Percentiles rank a stretch among this genome's conserved stretches.
These are phyloP conservation scores for Kuschelorhynchus macadamiae DNA, from an alignment of 2,888 invertebrate genomes.

Conservation along the genomic window DNA sequence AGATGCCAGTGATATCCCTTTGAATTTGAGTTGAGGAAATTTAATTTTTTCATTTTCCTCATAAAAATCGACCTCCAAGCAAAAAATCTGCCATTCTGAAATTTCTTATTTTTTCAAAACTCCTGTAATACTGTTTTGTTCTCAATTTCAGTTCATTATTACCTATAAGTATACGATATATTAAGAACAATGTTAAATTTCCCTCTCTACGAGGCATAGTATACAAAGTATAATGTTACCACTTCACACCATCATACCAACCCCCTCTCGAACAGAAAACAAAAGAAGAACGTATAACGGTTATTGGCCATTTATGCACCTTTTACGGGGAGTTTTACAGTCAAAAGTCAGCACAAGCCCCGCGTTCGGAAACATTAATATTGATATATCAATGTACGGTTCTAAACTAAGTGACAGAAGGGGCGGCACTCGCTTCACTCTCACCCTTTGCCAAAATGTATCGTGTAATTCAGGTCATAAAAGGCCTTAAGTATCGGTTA, in stretches of 20 bases:
- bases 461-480: constrained; percentile 58
- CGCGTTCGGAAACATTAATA: constrained; percentile 55
- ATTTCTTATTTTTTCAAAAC: no score
- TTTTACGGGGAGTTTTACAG: constrained; percentile 19
- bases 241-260: constrained; percentile 19
- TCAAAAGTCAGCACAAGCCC: constrained; percentile 44
- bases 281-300: constrained; percentile 26
- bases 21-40: no score
- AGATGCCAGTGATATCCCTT: no score
- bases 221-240: constrained; percentile 34
- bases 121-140: no score
- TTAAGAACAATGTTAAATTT: no score
- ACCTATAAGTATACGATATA: no score
- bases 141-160: no score
- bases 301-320: constrained; percentile 25
- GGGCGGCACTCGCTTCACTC: constrained; percentile 51
- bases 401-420: constrained; percentile 57
- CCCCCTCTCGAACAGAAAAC: constrained; percentile 1
- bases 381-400: constrained; percentile 63
- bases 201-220: no score
- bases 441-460: constrained; percentile 58
- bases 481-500: constrained; percentile 62
- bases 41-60: no score
- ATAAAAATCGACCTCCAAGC: no score
- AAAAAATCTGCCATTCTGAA: no score